These are phyloP conservation scores for Tetranychus urticae DNA, from an alignment of 1,140 invertebrate species.

Conservation along the genomic window DNA sequence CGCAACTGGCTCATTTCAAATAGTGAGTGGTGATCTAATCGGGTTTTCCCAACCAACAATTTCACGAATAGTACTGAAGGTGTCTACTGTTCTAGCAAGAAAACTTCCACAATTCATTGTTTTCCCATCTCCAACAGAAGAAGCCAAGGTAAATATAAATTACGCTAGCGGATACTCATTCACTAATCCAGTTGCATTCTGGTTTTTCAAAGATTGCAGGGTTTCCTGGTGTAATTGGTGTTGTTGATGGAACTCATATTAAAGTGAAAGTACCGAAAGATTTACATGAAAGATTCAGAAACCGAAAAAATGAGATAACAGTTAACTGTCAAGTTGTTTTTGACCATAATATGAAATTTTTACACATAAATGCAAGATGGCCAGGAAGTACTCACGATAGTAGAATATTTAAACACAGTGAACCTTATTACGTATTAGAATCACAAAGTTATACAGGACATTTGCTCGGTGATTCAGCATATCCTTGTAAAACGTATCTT, in stretches of 20 bases:
- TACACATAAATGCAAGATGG: neutral
- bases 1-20: too few species aligned
- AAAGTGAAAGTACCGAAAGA: neutral
- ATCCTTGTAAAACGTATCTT: neutral
- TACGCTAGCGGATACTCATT: neutral
- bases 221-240: slow-evolving; percentile 4
- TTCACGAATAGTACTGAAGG: too few species aligned
- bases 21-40: too few species aligned
- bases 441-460: neutral
- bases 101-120: too few species aligned
- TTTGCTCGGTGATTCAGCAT: neutral
- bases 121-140: too few species aligned
- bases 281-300: neutral
- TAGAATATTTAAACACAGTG: neutral
- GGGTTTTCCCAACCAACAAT: too few species aligned
- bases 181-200: neutral
- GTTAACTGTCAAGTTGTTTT: neutral
- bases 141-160: too few species aligned
- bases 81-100: too few species aligned
- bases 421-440: neutral
- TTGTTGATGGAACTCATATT: neutral
- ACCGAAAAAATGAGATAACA: neutral
- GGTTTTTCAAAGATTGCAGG: neutral
- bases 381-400: neutral
- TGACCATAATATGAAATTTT: too few species aligned